A percentile compares a stretch with the other conserved stretches of the same genome.
Evolutionary conservation across 2,888 invertebrate genomes (phyloP).

Genomic region (Crematogaster levior): DNA sequence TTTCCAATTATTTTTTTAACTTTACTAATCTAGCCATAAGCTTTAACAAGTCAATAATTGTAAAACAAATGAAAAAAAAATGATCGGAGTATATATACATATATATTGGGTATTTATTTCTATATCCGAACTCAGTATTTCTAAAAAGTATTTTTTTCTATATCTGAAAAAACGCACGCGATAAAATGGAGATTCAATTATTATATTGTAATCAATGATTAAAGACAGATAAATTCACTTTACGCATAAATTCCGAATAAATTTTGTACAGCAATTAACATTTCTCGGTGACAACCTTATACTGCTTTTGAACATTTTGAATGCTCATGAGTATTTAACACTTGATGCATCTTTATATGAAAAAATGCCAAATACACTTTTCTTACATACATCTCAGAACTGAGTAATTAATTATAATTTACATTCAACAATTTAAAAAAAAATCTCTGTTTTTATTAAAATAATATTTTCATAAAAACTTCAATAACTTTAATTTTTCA

Average conservation of each 20-base stretch:
- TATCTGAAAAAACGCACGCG: not conserved
- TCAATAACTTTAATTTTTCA: not conserved
- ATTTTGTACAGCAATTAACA: not conserved
- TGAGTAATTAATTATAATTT: not conserved
- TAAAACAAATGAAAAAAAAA: not conserved
- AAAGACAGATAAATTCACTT: not conserved
- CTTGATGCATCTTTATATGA: not conserved
- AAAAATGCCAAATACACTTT: not conserved
- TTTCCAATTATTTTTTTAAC: no score
- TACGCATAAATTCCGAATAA: not conserved
- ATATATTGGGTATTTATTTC: no score
- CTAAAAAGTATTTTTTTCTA: not conserved
- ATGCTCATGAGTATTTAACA: not conserved
- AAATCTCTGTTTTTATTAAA: not conserved
- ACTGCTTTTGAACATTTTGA: not conserved
- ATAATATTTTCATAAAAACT: not conserved
- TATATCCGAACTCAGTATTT: no score
- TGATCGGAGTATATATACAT: not conserved
- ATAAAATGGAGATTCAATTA: not conserved
- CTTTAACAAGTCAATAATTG: no score
- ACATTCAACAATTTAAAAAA: not conserved
- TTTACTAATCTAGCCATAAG: no score
- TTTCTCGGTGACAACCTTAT: not conserved
- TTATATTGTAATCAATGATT: not conserved
- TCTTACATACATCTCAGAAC: not conserved